Conservation (phyloP, 2,888 invertebrate species). For the Drosophila maculinotata region DNA sequence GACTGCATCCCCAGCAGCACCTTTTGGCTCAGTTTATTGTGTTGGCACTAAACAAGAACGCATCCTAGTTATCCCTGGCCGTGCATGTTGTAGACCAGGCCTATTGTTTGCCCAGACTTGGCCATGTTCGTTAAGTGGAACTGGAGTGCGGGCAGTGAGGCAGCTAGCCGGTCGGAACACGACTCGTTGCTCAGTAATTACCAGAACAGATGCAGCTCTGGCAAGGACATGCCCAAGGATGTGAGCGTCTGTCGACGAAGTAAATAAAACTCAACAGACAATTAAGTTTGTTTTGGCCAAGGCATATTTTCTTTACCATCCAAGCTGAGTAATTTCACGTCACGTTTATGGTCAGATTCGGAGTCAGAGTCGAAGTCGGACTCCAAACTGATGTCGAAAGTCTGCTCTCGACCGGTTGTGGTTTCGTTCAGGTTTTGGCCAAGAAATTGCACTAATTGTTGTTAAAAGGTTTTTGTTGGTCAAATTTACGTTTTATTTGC, state of each 20-base stretch:
- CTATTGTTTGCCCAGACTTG: slow-evolving; percentile 76
- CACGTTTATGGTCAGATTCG: slow-evolving; percentile 12
- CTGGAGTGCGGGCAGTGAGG: slow-evolving; percentile 32
- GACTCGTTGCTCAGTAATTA: slow-evolving; percentile 69
- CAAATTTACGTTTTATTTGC: slow-evolving; percentile 11
- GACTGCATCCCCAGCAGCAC: slow-evolving; percentile 33
- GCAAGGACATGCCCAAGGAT: slow-evolving; percentile 64
- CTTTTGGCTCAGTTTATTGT: slow-evolving; percentile 55
- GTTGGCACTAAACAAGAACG: slow-evolving; percentile 62
- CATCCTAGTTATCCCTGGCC: slow-evolving; percentile 48
- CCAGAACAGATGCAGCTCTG: slow-evolving; percentile 55
- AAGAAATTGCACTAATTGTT: slow-evolving; percentile 52
- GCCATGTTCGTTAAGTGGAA: slow-evolving; percentile 72
- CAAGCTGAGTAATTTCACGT: slow-evolving; percentile 51
- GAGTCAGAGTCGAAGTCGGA: not conserved
- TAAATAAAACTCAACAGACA: slow-evolving; percentile 76
- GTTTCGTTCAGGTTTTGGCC: slow-evolving; percentile 22
- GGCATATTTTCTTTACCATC: slow-evolving; percentile 61
- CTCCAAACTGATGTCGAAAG: too few species aligned
- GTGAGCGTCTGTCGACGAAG: slow-evolving; percentile 45
- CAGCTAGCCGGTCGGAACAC: slow-evolving; percentile 25
- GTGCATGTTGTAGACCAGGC: slow-evolving; percentile 44
- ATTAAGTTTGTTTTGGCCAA: slow-evolving; percentile 70
- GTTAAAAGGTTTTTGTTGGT: slow-evolving; percentile 47
- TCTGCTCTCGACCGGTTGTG: slow-evolving; percentile 17